These are phyloP conservation scores for Drosophila elegans DNA, from an alignment of 1,140 invertebrate species.

Conservation along the genomic window DNA sequence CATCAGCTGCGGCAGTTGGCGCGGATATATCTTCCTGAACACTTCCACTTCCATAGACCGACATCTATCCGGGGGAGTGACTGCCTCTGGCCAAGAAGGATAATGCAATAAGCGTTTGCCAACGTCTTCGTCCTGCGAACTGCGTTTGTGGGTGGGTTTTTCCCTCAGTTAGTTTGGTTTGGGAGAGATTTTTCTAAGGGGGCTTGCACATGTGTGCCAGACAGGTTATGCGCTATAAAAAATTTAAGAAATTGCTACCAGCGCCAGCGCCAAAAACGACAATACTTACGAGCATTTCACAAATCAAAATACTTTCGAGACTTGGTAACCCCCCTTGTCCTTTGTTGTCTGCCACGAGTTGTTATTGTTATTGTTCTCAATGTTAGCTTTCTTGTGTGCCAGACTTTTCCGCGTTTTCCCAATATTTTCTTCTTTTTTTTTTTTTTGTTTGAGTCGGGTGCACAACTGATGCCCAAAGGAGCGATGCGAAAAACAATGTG, in stretches of 20 bases:
- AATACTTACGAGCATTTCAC: conserved; percentile 80
- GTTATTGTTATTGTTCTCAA: conserved; percentile 44
- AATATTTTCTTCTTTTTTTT: background rate
- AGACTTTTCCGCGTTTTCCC: conserved; percentile 27
- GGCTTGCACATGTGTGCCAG: conserved; percentile 70
- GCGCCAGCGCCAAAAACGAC: conserved; percentile 69
- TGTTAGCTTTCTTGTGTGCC: conserved; percentile 35
- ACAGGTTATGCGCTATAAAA: conserved; percentile 82
- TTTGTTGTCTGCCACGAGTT: conserved; percentile 64
- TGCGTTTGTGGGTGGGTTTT: conserved; percentile 51
- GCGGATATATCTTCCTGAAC: conserved; percentile 66
- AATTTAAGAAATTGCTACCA: conserved; percentile 81
- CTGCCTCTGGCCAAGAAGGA: conserved; percentile 56
- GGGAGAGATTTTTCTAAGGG: background rate
- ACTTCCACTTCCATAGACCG: background rate
- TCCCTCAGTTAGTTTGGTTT: conserved; percentile 1
- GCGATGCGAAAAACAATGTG: conserved; percentile 59
- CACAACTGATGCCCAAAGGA: conserved; percentile 56
- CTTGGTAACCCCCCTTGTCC: conserved; percentile 4
- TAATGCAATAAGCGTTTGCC: conserved; percentile 80
- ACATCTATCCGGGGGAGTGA: conserved; percentile 20
- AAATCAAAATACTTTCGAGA: conserved; percentile 77
- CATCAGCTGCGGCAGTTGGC: conserved; percentile 81
- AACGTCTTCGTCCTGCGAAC: conserved; percentile 56
- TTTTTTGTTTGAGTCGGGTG: background rate